A percentile compares a stretch with the other conserved stretches of the same genome.
These are phyloP conservation scores for Meloidogyne exigua DNA, from an alignment of 1,140 invertebrate species.

Conservation along the genomic window DNA sequence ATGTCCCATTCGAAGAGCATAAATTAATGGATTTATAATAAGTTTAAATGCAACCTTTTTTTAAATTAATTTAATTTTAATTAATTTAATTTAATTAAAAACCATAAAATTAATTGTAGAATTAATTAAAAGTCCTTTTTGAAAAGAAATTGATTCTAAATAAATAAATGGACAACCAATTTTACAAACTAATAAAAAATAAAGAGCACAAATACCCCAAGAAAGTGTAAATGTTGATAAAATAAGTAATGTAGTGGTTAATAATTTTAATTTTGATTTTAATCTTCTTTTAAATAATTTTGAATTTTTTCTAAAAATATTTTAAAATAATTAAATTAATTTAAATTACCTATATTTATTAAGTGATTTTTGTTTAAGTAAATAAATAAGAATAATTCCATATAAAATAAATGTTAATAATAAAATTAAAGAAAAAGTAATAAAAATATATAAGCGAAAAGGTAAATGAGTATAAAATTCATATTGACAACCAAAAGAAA, in stretches of 20 bases:
- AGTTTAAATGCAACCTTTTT: constrained; percentile 53
- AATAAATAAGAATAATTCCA: constrained; percentile 41
- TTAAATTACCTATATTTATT: too few relatives aligned
- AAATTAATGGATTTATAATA: constrained; percentile 51
- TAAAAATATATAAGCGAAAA: constrained; percentile 51
- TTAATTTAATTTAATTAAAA: too few relatives aligned
- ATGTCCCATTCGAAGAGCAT: constrained; percentile 51
- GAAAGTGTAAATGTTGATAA: constrained; percentile 51
- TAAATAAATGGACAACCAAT: constrained; percentile 49
- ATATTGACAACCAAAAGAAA: constrained; percentile 31
- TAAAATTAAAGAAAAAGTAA: constrained; percentile 32
- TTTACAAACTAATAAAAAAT: constrained; percentile 53
- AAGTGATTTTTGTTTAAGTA: constrained; percentile 34
- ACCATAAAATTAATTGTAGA: constrained; percentile 10
- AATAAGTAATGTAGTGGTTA: constrained; percentile 53
- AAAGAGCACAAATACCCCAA: constrained; percentile 54
- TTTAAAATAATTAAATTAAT: too few relatives aligned
- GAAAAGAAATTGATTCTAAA: constrained; percentile 33
- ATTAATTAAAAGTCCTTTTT: constrained; percentile 41
- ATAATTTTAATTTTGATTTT: constrained; percentile 49
- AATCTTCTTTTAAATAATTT: constrained; percentile 27
- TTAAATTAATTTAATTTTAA: not conserved
- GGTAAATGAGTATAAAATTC: constrained; percentile 51
- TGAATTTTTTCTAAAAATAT: constrained; percentile 6
- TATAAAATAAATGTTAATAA: constrained; percentile 48